phyloP scores from a whole-genome alignment of 2,888 invertebrate genomes.

The Plemyria rubiginata region DNA sequence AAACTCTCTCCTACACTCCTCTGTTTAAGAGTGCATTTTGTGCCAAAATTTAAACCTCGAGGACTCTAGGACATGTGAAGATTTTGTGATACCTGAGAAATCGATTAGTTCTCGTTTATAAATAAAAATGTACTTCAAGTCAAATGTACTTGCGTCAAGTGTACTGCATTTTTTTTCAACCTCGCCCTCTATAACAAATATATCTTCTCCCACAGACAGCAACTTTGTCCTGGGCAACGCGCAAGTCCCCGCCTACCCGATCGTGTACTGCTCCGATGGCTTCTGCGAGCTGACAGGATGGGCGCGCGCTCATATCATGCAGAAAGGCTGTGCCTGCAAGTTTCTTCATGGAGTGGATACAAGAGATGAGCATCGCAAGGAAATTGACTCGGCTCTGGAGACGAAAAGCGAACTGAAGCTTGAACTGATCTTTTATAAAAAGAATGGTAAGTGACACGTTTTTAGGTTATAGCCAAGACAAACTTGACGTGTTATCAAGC shows the following conservation, averaged over 20 bases:
- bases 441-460: conserved; percentile 89
- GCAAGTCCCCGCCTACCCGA: conserved; percentile 95
- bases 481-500: not conserved
- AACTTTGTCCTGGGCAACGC: conserved; percentile 98
- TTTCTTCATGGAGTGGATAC: conserved; percentile 97
- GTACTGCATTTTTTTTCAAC: no score
- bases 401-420: conserved; percentile 96
- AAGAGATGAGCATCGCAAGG: conserved; percentile 92
- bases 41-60: no score
- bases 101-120: no score
- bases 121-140: no score
- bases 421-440: conserved; percentile 97
- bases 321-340: conserved; percentile 97
- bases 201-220: conserved; percentile 88
- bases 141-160: no score
- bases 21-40: no score
- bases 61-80: no score
- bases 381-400: conserved; percentile 95
- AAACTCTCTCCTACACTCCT: no score
- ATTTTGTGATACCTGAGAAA: no score
- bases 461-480: not conserved
- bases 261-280: conserved; percentile 98
- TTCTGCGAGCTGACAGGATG: conserved; percentile 98
- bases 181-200: not conserved
- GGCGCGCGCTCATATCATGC: conserved; percentile 97